Evolutionary conservation across 2,888 invertebrate genomes (phyloP), one percentile per base, ranked within the genome.

Genomic region (Tetragonula carbonaria): DNA sequence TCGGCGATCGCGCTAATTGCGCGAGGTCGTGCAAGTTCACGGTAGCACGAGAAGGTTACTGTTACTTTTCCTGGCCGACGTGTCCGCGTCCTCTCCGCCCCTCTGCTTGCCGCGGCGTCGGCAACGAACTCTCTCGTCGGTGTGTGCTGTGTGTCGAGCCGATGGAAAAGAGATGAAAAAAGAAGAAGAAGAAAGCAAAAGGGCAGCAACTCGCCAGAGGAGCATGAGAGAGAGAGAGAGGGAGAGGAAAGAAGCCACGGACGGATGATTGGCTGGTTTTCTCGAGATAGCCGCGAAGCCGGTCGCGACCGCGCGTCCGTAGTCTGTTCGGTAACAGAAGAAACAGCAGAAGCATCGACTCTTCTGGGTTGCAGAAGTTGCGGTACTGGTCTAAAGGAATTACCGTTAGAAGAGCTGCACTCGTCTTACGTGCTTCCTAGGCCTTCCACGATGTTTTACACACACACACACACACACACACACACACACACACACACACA

Each of bases 321-420:
- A 68, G 80, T 38, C 38, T 68, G 80, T 76, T 86, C 82, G 83
- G 83, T 74, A 85, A 88, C 88, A 86, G 82, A 86, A 79, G 83
- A 87, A 84, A 86, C 86, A 82, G 85, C 84, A 80, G 81, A 78
- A 82, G 85, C 88, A 82, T 85, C 87, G 86, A 86, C 89, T 91
- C 90, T 90, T 91, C 90, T 90, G 88, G 90, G 86, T 89, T 88
- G 88, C 86, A 90, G 87, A 88, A 91, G 91, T 92, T 93, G 93
- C 93, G 93, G 93, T 93, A 93, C 93, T 91, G 92, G 92, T 93
- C 93, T 93, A 93, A 93, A 93, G 93, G 91, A 93, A 93, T 93
- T 94, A 94, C 94, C 94, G 94, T 94, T 94, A 94, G 90, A 91
- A 91, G 93, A 93, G 92, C 86, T 91, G 92, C 94, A 92, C 93